Evolutionary conservation across 2,113 vertebrate genomes (phyloP).

Genomic region (Corythoichthys haematopterus): DNA sequence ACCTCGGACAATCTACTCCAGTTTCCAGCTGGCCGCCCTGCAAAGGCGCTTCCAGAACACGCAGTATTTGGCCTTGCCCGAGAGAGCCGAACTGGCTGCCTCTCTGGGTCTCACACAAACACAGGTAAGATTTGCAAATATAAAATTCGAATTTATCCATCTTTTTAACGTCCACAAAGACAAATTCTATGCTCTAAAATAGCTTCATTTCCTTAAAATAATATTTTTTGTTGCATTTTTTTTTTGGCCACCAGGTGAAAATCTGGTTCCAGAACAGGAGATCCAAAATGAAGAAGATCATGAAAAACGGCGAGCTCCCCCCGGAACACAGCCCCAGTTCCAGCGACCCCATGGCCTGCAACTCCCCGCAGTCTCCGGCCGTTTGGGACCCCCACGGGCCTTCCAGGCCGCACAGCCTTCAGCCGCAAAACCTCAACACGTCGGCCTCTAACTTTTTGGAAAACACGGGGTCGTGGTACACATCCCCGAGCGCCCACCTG

Average conservation of each 20-base stretch:
- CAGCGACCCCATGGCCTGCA: constrained; percentile 99
- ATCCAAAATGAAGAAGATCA: constrained; percentile 99
- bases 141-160: background rate
- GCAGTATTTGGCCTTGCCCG: constrained; percentile 94
- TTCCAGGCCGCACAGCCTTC: constrained; percentile 80
- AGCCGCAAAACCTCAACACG: constrained; percentile 84
- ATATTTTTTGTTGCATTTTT: background rate
- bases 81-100: constrained; percentile 94
- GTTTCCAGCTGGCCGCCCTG: constrained; percentile 95
- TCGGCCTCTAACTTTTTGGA: constrained; percentile 88
- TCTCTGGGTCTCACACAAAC: constrained; percentile 94
- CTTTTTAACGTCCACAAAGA: no score
- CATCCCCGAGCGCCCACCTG: constrained; percentile 79
- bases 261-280: constrained; percentile 99
- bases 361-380: constrained; percentile 98
- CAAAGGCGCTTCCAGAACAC: constrained; percentile 98
- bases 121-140: constrained; percentile 74
- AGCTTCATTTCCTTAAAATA: background rate
- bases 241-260: constrained; percentile 79
- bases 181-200: background rate
- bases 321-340: constrained; percentile 98
- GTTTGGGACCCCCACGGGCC: constrained; percentile 94
- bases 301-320: constrained; percentile 97
- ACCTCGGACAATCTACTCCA: constrained; percentile 97
- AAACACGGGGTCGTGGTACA: constrained; percentile 89